Evolutionary conservation across 2,113 vertebrate genomes (phyloP).

Genomic region (Baryphthengus martii): DNA sequence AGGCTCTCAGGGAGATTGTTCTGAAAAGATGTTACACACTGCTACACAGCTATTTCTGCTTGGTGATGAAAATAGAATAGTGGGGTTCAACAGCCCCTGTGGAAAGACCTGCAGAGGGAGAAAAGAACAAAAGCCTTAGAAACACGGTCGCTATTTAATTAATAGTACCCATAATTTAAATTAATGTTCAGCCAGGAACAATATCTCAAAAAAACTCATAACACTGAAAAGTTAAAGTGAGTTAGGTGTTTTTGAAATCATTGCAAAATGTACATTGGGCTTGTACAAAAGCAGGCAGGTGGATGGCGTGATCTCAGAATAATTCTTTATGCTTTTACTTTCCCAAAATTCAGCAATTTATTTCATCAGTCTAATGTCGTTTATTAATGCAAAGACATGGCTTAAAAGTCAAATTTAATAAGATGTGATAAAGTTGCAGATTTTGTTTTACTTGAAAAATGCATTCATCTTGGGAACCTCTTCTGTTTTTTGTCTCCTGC

Average conservation of each 20-base stretch:
- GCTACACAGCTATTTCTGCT: not conserved
- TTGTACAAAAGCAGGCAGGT: not conserved
- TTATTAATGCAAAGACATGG: not conserved
- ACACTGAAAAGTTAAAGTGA: not conserved
- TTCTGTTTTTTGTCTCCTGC: not conserved
- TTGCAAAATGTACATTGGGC: not conserved
- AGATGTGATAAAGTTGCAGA: not conserved
- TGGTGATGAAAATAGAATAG: not conserved
- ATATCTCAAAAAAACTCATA: not conserved
- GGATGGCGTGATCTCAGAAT: not conserved
- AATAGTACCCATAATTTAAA: not conserved
- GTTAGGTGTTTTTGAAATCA: not conserved
- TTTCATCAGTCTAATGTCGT: not conserved
- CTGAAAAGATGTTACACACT: not conserved
- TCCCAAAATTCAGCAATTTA: not conserved
- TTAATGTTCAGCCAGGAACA: not conserved
- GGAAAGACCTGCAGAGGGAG: not conserved
- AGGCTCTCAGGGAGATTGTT: not conserved
- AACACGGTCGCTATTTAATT: not conserved
- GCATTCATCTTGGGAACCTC: accelerated
- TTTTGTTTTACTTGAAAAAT: not conserved
- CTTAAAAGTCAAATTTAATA: not conserved
- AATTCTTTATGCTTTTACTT: not conserved
- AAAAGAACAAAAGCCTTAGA: not conserved
- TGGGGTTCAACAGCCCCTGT: not conserved